Conservation (phyloP, 2,113 vertebrate genomes). For the Triplophysa siluroides region DNA sequence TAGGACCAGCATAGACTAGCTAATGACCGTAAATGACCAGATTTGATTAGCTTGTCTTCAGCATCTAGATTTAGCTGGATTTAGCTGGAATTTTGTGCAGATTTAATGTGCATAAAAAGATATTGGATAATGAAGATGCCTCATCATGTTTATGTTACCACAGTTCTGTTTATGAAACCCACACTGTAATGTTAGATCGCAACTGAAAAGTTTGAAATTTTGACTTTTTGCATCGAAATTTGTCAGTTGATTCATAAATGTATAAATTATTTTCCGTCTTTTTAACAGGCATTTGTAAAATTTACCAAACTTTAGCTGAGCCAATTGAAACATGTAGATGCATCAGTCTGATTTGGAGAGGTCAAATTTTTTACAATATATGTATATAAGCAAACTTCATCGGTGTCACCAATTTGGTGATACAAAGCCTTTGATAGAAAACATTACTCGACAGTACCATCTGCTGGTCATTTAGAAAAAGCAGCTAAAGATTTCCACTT, state of each 20-base stretch:
- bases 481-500: neutral
- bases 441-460: neutral
- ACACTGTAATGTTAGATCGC: no score
- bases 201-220: no score
- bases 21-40: neutral
- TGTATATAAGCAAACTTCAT: conserved; percentile 2
- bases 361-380: no score
- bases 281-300: no score
- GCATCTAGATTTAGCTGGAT: neutral
- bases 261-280: no score
- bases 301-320: no score
- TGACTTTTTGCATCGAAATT: no score
- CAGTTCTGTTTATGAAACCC: neutral
- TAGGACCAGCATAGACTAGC: neutral
- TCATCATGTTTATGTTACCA: neutral
- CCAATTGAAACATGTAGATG: no score
- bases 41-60: neutral
- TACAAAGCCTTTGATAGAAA: neutral
- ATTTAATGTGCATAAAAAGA: neutral
- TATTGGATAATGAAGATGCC: neutral
- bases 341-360: no score
- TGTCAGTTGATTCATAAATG: no score
- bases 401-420: no score
- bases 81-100: neutral
- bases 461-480: conserved; percentile 20